Evolutionary conservation across 2,888 invertebrate genomes (phyloP), one percentile per base, ranked within the genome.

Genomic region (Oxystoma pomonae): DNA sequence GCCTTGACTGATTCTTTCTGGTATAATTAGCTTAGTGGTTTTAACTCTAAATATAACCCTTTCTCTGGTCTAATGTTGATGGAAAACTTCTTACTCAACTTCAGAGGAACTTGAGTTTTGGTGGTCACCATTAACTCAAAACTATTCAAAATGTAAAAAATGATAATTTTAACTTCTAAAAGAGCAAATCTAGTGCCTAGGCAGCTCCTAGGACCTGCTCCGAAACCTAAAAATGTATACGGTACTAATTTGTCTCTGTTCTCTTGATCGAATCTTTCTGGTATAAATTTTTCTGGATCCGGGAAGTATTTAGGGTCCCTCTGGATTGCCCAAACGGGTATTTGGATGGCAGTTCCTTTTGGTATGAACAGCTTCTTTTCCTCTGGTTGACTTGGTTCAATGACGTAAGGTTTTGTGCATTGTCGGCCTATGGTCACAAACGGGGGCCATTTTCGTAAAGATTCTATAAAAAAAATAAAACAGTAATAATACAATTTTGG

Each of bases 181-280:
- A 77, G 59, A n/a, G 77, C 77, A 66, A 78, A 78, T 65, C 78
- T 68, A 2, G 74, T 74, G 1, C 83, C 85, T 58, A 85, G 80
- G 69, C 85, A 85, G 69, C 75, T 81, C 64, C 84, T 79, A 0
- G 84, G 85, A 1, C 85, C 85, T 49, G 75, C 66, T 1, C 85
- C 85, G 69, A 85, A 85, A 0, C 84, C 84, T 72, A 83, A 71
- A 66, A 79, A 85, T 0, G 82, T 80, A 67, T 81, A 82, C 0
- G 82, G 81, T 60, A 78, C 72, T 53, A 84, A 80, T 0, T 80
- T 80, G 0, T 76, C 75, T 66, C 77, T 77, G 58, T 78, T 78
- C 70, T 76, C 64, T 9, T 68, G 63, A 59, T 61, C 71, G 55
- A 74, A 74, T 51, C 73, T 59, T 61, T 82, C 81, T 0, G 84